Percentiles rank a stretch among this genome's conserved stretches.
Evolutionary conservation across 2,113 vertebrate genomes (phyloP).

Genomic region (Centropus bengalensis): DNA sequence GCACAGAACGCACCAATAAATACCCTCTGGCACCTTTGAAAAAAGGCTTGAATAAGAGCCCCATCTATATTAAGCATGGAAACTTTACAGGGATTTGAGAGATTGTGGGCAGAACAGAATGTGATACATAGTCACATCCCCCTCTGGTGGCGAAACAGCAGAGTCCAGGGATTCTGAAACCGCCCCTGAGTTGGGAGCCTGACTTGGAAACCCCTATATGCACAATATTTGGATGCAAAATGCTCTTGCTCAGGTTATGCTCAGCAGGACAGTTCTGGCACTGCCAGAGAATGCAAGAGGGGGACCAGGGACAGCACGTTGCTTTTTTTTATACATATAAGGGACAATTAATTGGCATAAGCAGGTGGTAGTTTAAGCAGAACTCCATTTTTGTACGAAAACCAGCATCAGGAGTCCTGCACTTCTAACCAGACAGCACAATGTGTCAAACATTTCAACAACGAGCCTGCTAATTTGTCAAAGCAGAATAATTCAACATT

Average conservation of each 20-base stretch:
- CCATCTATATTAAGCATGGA: rapidly evolving
- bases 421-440: background rate
- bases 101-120: background rate
- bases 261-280: background rate
- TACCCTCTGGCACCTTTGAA: background rate
- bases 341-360: background rate
- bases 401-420: background rate
- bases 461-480: background rate
- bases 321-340: background rate
- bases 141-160: constrained; percentile 33
- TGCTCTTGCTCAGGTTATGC: background rate
- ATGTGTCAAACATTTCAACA: background rate
- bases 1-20: background rate
- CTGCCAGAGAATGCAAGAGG: background rate
- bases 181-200: background rate
- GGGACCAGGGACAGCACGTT: background rate
- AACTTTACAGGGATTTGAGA: rapidly evolving
- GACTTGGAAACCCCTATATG: background rate
- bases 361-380: background rate
- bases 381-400: background rate
- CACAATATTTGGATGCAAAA: too few species aligned
- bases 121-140: background rate
- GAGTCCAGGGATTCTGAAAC: background rate
- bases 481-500: background rate
- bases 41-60: background rate